Base-by-base conservation (phyloP, 2,888 invertebrate genomes). In the Heterodera filipjevi region DNA sequence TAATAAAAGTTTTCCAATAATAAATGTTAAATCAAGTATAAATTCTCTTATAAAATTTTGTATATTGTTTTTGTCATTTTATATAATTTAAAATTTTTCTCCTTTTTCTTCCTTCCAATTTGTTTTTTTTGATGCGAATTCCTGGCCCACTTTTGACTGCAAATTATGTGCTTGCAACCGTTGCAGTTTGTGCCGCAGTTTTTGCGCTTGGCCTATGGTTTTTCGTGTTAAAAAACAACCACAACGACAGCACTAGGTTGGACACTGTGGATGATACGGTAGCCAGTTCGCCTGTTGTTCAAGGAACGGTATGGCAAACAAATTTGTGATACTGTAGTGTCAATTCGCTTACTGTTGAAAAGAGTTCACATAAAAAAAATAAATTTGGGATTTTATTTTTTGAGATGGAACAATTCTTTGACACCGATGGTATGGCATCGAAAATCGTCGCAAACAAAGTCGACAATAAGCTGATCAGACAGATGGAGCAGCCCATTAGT, bases 171-270 rank as follows among this genome's bases (percentile, higher is more conserved):
- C 59, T 59, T n/a, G 59, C 49, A 49, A 49, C 59, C 27, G 59
- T 22, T 59, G 59, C 59, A 59, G 27, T 59, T 59, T 59, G 59
- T 59, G 59, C 59, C 27, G 59, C 59, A n/a, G 27, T 59, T 59
- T 59, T 59, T 59, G 59, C 59, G 12, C 59, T 59, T 5, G 59
- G n/a, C 27, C 5, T 59, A 59, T 59, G 59, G 59, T 27, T 59
- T 59, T 59, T 59, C 22, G 59, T 59, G n/a, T 59, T 59, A 27
- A 59, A 27, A 3, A 59, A 8, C 27, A 59, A 30, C 27, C 19
- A 49, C 12, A 14, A 49, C 49, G 16, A 49, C 49, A 8, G 3
- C 8, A 49, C 14, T 19, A 53, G n/a, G n/a, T 53, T 53, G 53
- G 22, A 14, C 22, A 53, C 22, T 53, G 53, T 53, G 22, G 53